Base-by-base conservation (phyloP, 2,797 vertebrate genomes). In the Lindbergichthys nudifrons region DNA sequence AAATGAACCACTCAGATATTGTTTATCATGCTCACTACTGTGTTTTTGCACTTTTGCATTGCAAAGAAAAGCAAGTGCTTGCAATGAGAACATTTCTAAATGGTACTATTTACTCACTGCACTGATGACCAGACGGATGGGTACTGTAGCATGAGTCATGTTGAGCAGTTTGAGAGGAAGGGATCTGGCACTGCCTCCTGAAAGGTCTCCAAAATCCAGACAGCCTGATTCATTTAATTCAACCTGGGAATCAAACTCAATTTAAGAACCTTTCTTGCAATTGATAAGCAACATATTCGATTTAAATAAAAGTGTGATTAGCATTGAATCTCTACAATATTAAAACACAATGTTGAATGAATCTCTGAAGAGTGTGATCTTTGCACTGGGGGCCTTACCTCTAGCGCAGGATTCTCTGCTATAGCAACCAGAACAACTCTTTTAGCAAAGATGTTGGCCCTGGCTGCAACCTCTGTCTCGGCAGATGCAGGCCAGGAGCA, bases 401-500 rank as follows among this genome's bases (percentile, higher is more conserved):
- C 95, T 21, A 99, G 61, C 42, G 87, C 23, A 30, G 98, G 98
- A 86, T 93, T 96, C 92, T 99, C 97, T 0, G 98, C 97, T 0
- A 98, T 86, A 50, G 96, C 98, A 39, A 96, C 95, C 19, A 99
- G 89, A 68, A 96, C 83, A 13, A 98, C 96, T 79, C 94, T 96
- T 78, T 93, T 96, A 51, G 96, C 94, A 87, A 98, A 95, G 63
- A 96, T 94, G 87, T 95, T 95, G 23, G 97, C 96, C 58, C 96
- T 95, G 41, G 94, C 75, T 1, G 95, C 77, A 10, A 94, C 89
- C 67, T 97, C 96, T 0, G 93, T 65, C 73, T 98, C 97, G n/a
- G 96, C 94, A 48, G 96, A 96, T 13, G 96, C 96, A 0, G 96
- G 96, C 97, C 97, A 99, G n/a, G 97, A 98, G 13, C 96, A 96